Evolutionary conservation across 2,113 vertebrate genomes (phyloP).

Genomic region (Dinomys branickii): DNA sequence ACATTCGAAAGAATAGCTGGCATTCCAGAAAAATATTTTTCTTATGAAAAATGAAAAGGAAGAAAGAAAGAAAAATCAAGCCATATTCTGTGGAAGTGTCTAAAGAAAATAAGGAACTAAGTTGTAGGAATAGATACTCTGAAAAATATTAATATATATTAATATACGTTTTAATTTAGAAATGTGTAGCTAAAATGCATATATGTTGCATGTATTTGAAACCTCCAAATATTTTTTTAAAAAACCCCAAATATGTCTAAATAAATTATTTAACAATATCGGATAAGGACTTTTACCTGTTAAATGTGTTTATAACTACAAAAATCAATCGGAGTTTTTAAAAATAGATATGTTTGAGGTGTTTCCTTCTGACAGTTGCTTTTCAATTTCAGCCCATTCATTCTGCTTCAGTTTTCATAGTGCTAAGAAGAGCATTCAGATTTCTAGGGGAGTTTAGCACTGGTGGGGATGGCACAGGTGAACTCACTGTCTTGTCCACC

Average conservation of each 20-base stretch:
- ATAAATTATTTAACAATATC: conserved; percentile 6
- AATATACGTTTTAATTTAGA: not conserved
- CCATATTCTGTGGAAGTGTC: not conserved
- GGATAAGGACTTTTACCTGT: not conserved
- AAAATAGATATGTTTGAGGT: not conserved
- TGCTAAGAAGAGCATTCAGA: not conserved
- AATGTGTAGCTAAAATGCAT: not conserved
- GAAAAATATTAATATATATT: not conserved
- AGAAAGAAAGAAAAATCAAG: not conserved
- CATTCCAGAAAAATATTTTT: conserved; percentile 12
- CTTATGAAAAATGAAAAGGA: not conserved
- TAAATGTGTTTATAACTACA: not conserved
- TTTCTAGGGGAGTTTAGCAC: not conserved
- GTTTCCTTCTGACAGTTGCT: not conserved
- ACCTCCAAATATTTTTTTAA: not conserved
- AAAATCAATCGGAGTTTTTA: conserved; percentile 29
- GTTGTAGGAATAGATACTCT: not conserved
- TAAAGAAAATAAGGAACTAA: conserved; percentile 25
- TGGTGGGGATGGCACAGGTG: not conserved
- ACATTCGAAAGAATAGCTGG: conserved; percentile 23
- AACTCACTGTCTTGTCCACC: not conserved
- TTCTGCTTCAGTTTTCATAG: not conserved
- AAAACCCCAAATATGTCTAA: not conserved
- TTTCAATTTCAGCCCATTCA: not conserved
- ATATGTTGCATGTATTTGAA: not conserved